Evolutionary conservation across 2,888 invertebrate genomes (phyloP), one percentile per base, ranked within the genome.

Genomic region (Drosophila buzzatii): DNA sequence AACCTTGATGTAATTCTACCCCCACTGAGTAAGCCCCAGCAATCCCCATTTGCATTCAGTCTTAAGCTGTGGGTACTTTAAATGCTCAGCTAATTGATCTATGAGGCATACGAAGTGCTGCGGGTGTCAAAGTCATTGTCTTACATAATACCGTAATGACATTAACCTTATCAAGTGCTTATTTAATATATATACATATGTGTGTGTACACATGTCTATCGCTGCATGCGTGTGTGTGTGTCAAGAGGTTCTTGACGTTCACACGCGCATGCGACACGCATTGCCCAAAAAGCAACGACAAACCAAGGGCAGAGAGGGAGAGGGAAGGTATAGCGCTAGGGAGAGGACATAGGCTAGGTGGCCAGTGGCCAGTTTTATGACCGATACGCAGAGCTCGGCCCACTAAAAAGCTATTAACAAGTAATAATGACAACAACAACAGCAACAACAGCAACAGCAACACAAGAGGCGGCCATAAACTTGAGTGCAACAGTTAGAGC

Each of bases 231-330:
- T 39, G 51, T 42, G 72, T 45, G 60, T 39, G 47, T 45, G 45
- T 61, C 35, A 63, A 57, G 71, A 81, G 86, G 86, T 85, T 90
- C 89, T 85, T 88, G 85, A 90, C 85, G 90, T 90, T 85, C 90
- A 80, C 80, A 73, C 66, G 52, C 63, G 52, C 65, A 55, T 39
- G 44, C 60, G 27, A 67, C 66, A 70, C 72, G 42, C 66, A 65
- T 59, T 18, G 69, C 27, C 62, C 41, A 37, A 76, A 70, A 63
- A 47, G 45, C 35, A 37, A 35, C 42, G 42, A 35, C 20, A 12
- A 42, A 7, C 37, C 39, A 44, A 41, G 27, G 31, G 31, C 1
- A 5, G 47, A 12, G 9, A 57, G 27, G 10, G 12, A 31, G 33
- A 35, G 55, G 51, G 52, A 37, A 45, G 47, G 23, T n/a, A 35